Conservation (phyloP, 2,888 invertebrate genomes). For the Lepidochrysops patricia region DNA sequence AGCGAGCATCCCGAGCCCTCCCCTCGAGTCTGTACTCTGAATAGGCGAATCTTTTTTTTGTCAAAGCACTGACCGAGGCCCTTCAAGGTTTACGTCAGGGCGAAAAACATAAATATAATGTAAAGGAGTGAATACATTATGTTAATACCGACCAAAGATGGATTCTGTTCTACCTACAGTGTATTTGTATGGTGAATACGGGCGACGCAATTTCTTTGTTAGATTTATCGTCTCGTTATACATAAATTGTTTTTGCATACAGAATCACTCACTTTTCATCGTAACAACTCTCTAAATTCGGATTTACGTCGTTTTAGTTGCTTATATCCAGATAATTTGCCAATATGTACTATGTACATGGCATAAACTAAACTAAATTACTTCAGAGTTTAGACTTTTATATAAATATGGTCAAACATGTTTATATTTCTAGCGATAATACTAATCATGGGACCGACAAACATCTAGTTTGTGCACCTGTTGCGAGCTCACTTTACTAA, state of each 20-base stretch:
- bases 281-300: slow-evolving; percentile 1
- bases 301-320: neutral
- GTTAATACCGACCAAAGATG: slow-evolving; percentile 32
- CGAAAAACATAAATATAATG: slow-evolving; percentile 31
- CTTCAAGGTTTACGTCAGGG: slow-evolving; percentile 32
- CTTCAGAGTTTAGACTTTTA: no score
- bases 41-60: slow-evolving; percentile 32
- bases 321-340: neutral
- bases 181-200: slow-evolving; percentile 16
- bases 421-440: no score
- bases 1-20: slow-evolving; percentile 22
- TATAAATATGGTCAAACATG: no score
- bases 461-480: no score
- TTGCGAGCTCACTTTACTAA: no score
- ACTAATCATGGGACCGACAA: no score
- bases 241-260: slow-evolving; percentile 13
- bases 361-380: no score
- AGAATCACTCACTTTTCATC: slow-evolving; percentile 6
- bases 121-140: slow-evolving; percentile 35
- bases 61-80: slow-evolving; percentile 28
- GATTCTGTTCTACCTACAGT: slow-evolving; percentile 20
- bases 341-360: neutral
- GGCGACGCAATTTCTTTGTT: slow-evolving; percentile 14
- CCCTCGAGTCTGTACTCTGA: slow-evolving; percentile 30
- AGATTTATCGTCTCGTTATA: slow-evolving; percentile 14